Evolutionary conservation across 2,797 vertebrate genomes (phyloP).

Genomic region (Peromyscus eremicus): DNA sequence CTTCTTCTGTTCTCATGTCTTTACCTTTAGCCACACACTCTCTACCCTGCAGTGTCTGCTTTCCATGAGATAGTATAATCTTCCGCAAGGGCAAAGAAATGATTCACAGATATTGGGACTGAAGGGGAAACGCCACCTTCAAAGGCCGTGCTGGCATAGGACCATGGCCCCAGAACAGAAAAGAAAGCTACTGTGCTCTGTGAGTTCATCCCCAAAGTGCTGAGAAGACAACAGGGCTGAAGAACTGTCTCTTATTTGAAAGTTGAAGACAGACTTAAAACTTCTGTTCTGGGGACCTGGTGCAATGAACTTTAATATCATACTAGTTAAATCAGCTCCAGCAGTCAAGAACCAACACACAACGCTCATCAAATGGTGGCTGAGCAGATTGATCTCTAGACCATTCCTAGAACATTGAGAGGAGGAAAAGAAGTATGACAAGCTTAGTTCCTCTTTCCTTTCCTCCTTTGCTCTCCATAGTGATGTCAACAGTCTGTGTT

Average conservation of each 20-base stretch:
- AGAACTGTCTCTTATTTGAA: neutral
- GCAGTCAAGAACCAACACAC: constrained; percentile 28
- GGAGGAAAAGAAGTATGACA: neutral
- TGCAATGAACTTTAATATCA: no score
- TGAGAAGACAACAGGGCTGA: neutral
- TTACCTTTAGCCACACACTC: neutral
- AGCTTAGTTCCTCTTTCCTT: neutral
- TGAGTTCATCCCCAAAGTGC: neutral
- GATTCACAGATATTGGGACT: neutral
- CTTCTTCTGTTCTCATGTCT: neutral
- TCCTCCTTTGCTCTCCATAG: neutral
- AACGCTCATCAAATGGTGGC: constrained; percentile 15
- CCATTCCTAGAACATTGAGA: neutral
- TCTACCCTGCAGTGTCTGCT: neutral
- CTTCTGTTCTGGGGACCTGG: neutral
- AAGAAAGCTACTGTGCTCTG: neutral
- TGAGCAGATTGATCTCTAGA: neutral
- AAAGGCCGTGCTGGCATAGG: neutral
- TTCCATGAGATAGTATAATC: neutral
- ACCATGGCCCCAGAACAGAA: neutral
- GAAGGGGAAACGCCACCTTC: neutral
- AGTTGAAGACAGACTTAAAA: constrained; percentile 42
- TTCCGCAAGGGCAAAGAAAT: neutral
- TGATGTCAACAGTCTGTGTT: neutral
- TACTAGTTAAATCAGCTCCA: constrained; percentile 20